Conservation (phyloP, 2,113 vertebrate species). For the Microcebus murinus region DNA sequence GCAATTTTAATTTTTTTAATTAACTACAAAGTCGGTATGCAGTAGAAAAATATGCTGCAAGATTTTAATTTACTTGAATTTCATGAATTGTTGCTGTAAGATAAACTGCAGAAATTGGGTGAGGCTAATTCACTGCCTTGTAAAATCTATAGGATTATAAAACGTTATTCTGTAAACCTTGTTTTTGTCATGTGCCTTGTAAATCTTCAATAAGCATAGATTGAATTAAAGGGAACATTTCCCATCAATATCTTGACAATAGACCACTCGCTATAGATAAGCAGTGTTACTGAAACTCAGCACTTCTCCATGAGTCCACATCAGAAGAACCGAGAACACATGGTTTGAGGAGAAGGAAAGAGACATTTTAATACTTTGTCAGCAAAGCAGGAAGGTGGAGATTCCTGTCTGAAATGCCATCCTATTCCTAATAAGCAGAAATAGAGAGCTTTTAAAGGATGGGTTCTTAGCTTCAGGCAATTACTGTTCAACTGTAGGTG, state of each 20-base stretch:
- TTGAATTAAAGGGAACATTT: background rate
- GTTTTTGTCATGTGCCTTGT: accelerated
- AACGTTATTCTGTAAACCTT: background rate
- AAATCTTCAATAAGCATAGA: background rate
- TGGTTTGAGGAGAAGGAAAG: too few relatives aligned
- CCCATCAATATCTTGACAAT: accelerated
- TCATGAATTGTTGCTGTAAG: background rate
- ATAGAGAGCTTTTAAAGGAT: too few relatives aligned
- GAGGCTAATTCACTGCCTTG: background rate
- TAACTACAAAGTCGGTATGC: background rate
- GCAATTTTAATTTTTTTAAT: background rate
- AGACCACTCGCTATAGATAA: background rate
- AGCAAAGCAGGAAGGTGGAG: too few relatives aligned
- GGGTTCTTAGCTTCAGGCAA: too few relatives aligned
- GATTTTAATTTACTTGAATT: background rate
- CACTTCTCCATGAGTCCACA: too few relatives aligned
- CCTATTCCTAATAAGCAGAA: too few relatives aligned
- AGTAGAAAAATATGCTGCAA: background rate
- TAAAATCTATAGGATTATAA: background rate
- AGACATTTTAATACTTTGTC: too few relatives aligned
- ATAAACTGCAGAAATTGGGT: background rate
- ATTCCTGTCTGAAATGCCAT: too few relatives aligned
- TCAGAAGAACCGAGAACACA: too few relatives aligned
- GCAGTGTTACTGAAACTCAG: too few relatives aligned
- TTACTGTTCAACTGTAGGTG: too few relatives aligned